phyloP scores from a whole-genome alignment of 2,797 vertebrate species.

The Fundulus diaphanus region DNA sequence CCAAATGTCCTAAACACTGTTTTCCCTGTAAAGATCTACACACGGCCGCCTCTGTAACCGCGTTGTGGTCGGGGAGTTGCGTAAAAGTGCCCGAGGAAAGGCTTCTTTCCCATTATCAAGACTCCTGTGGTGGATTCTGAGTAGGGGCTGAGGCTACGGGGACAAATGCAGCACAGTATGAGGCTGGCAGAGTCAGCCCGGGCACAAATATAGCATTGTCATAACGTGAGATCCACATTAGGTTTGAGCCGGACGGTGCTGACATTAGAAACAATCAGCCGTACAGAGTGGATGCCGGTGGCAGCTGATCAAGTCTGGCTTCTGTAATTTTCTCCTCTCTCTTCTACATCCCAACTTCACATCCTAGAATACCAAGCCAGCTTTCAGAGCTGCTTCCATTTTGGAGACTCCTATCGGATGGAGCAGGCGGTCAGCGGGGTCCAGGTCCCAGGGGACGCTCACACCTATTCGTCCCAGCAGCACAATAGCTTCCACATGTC shows the following conservation, averaged over 20 bases:
- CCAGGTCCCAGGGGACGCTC: slow-evolving; percentile 85
- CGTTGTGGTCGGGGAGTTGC: slow-evolving; percentile 71
- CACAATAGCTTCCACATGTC: slow-evolving; percentile 91
- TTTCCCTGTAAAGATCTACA: slow-evolving; percentile 78
- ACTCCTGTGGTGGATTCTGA: slow-evolving; percentile 68
- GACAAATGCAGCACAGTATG: slow-evolving; percentile 50
- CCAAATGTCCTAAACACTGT: slow-evolving; percentile 83
- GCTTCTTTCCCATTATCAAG: slow-evolving; percentile 69
- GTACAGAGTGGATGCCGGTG: slow-evolving; percentile 25
- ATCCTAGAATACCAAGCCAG: slow-evolving; percentile 94
- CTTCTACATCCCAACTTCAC: slow-evolving; percentile 18
- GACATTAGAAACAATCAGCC: slow-evolving; percentile 51
- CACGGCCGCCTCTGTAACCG: slow-evolving; percentile 69
- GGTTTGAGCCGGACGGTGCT: slow-evolving; percentile 38
- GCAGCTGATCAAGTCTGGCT: slow-evolving; percentile 50
- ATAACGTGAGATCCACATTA: slow-evolving; percentile 43
- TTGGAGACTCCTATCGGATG: slow-evolving; percentile 91
- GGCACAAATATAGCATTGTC: slow-evolving; percentile 67
- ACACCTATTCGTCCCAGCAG: slow-evolving; percentile 85
- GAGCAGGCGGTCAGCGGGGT: slow-evolving; percentile 84
- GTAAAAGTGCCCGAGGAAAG: slow-evolving; percentile 66
- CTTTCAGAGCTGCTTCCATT: slow-evolving; percentile 96
- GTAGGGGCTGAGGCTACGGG: slow-evolving; percentile 62
- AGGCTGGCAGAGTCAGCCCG: slow-evolving; percentile 40
- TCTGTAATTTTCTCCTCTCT: slow-evolving; percentile 31